Base-by-base conservation (phyloP, 2,888 invertebrate species). In the Tiliacea aurago region DNA sequence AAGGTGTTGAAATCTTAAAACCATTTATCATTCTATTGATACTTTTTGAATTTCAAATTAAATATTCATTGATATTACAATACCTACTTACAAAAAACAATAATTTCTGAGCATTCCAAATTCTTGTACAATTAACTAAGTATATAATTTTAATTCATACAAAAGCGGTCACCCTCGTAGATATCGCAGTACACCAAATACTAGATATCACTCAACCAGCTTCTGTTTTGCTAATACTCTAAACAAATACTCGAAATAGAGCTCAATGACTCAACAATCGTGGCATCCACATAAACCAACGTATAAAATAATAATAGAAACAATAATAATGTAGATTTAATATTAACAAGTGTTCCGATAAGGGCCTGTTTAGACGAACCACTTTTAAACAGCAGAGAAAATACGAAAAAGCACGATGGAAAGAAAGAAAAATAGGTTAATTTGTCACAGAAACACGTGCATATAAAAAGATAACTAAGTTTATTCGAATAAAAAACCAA, bases 251-350 rank as follows among this genome's bases (percentile, higher is more conserved):
- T 59, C 62, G 56, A 80, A 80, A 76, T 73, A 76, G 62, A 69
- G 23, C 49, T 23, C 47, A 45, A 82, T 88, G 88, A 89, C 78
- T 80, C 81, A 84, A 70, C 66, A 61, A 51, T 67, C 78, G 73
- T 70, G 84, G 85, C 86, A 86, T 87, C n/a, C 76, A 70, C 64
- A 70, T 61, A 68, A 81, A 70, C 76, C 71, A 80, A 69, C 56
- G 74, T 73, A 82, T 82, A 73, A 81, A 80, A 83, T 79, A 81
- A 86, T 84, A 85, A 81, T 76, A 79, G 47, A 68, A 71, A 76
- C 66, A 69, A 70, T 74, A 64, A 61, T 73, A 78, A 66, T 53
- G 68, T 72, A 73, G 81, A 83, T 84, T 77, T 79, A 68, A 81
- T 74, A 73, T 62, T 70, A 70, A 75, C 86, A 79, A 86, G 77